Evolutionary conservation across 2,888 invertebrate genomes (phyloP), one percentile per base, ranked within the genome.

Genomic region (Argyra leucocephala): DNA sequence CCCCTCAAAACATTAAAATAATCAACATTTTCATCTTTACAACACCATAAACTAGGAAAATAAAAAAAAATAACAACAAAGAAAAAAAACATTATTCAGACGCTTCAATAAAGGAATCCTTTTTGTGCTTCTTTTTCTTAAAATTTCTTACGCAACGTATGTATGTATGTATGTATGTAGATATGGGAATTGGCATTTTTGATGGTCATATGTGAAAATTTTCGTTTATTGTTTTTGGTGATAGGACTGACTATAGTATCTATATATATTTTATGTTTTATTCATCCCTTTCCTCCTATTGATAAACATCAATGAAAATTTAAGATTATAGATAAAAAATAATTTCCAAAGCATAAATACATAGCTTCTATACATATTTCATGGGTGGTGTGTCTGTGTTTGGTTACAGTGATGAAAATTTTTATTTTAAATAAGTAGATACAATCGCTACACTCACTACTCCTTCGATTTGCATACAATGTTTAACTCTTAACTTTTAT

Each of bases 251-350:
- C n/a, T n/a, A n/a, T n/a, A n/a, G n/a, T 48, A 18, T 48, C 18
- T 48, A 18, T 18, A 18, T 48, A 18, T 48, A 15, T 48, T 48
- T 48, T 48, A 12, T 48, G 12, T 48, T 48, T 48, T 48, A 18
- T 48, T 48, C 5, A 2, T n/a, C 18, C n/a, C n/a, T n/a, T n/a
- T n/a, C n/a, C n/a, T n/a, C n/a, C 12, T 15, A 48, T 48, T 48
- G 48, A 48, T 48, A 48, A 48, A n/a, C 15, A 48, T 48, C 48
- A 48, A 48, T 48, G 48, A 48, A 48, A 48, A 48, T 48, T 48
- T 48, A 48, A 48, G 48, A 15, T 48, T 48, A 48, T 48, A 18
- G 48, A 48, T 48, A 48, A 48, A 18, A n/a, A 48, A 15, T 48
- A 15, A 18, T 48, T 15, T 48, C n/a, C n/a, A n/a, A n/a, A n/a